Evolutionary conservation across 64 coral and sea anemone genomes (phyloP).

Genomic region (Platygyra sinensis): DNA sequence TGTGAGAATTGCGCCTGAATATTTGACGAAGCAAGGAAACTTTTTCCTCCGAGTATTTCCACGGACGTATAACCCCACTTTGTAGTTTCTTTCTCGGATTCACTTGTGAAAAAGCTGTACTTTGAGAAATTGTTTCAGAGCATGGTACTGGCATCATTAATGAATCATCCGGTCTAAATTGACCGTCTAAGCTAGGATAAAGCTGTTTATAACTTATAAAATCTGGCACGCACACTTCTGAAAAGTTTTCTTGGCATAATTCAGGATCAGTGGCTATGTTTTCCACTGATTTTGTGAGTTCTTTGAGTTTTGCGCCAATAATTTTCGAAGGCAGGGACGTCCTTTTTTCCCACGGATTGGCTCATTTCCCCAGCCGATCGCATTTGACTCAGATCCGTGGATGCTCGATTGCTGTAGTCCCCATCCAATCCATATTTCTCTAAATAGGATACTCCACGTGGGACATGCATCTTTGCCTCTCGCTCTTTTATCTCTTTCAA

Average conservation of each 20-base stretch:
- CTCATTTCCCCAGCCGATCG: not conserved
- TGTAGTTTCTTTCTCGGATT: not conserved
- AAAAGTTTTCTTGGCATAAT: not conserved
- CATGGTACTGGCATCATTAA: not conserved
- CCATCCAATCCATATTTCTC: not conserved
- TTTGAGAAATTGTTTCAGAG: not conserved
- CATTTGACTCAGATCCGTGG: not conserved
- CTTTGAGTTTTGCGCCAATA: slow-evolving; percentile 36
- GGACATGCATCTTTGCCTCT: not conserved
- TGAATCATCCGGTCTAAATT: not conserved
- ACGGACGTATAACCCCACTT: not conserved
- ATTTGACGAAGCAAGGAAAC: not conserved
- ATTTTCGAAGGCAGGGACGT: slow-evolving; percentile 6
- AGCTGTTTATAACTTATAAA: not conserved
- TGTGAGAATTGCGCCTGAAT: not conserved
- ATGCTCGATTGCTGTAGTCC: not conserved
- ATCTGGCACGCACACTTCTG: not conserved
- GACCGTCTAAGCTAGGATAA: too few species aligned
- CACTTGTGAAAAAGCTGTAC: not conserved
- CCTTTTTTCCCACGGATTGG: not conserved
- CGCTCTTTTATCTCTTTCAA: slow-evolving; percentile 65
- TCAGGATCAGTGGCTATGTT: slow-evolving; percentile 30
- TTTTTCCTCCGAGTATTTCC: slow-evolving; percentile 25
- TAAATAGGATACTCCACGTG: not conserved
- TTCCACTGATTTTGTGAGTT: slow-evolving; percentile 45